Percentiles rank a stretch among this genome's conserved stretches.
Conservation (phyloP, 2,113 vertebrate genomes). For the Gallinago media region DNA sequence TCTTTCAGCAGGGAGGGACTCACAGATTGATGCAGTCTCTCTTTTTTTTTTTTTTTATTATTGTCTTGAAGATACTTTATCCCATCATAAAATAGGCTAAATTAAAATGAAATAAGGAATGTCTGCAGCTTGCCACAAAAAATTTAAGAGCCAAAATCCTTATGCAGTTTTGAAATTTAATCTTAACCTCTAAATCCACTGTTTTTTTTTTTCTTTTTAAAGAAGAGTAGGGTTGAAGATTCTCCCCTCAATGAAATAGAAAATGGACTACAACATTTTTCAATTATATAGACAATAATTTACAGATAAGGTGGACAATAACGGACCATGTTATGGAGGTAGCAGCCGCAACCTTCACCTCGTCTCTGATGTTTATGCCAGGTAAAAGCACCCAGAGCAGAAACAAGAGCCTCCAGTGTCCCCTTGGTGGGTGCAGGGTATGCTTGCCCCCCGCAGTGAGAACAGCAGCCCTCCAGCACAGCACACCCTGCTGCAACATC, state of each 20-base stretch:
- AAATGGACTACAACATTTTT: not conserved
- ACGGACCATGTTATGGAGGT: not conserved
- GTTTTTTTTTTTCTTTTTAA: not conserved
- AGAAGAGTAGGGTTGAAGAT: not conserved
- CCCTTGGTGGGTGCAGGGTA: not conserved
- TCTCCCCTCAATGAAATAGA: not conserved
- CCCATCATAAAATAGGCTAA: not conserved
- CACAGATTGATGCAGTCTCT: not conserved
- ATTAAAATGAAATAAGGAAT: not conserved
- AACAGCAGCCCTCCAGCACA: not conserved
- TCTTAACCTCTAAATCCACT: not conserved
- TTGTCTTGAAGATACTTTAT: not conserved
- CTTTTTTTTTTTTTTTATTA: not conserved
- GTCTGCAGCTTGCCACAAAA: not conserved
- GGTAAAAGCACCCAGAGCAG: not conserved
- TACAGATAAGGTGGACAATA: not conserved
- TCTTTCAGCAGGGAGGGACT: not conserved
- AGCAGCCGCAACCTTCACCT: not conserved
- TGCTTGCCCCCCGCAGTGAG: accelerated
- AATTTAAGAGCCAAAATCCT: not conserved
- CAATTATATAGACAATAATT: not conserved
- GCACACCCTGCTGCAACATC: not conserved
- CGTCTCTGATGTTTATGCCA: not conserved
- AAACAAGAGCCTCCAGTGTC: not conserved
- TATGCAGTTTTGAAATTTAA: not conserved